These are phyloP conservation scores for Merluccius polli DNA, from an alignment of 2,797 vertebrate species.

Conservation along the genomic window DNA sequence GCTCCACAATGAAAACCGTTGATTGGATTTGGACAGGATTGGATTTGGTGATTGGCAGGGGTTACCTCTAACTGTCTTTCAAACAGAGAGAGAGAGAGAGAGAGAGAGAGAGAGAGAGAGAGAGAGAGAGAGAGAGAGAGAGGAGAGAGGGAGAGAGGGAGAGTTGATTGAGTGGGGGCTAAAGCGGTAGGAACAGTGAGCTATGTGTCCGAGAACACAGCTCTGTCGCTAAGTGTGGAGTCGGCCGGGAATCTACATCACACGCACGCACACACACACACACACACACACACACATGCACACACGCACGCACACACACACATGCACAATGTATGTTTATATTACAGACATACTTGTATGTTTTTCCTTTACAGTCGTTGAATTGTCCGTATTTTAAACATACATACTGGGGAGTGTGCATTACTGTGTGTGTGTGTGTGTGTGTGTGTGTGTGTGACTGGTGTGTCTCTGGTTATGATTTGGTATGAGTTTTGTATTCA, in stretches of 20 bases:
- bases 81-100: not conserved
- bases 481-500: too few species aligned
- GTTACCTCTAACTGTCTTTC: not conserved
- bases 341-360: too few species aligned
- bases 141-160: slow-evolving; percentile 10
- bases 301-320: slow-evolving; percentile 29
- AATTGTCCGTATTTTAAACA: slow-evolving; percentile 43
- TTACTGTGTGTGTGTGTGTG: too few species aligned
- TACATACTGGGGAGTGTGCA: slow-evolving; percentile 23
- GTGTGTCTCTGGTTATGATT: too few species aligned
- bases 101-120: slow-evolving; percentile 1
- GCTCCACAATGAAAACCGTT: not conserved
- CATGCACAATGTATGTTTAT: slow-evolving; percentile 5
- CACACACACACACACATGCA: slow-evolving; percentile 2
- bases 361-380: slow-evolving; percentile 27
- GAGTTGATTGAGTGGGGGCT: slow-evolving; percentile 51
- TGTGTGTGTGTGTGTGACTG: too few species aligned
- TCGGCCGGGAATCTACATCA: not conserved
- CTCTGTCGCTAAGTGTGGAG: slow-evolving; percentile 22
- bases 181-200: slow-evolving; percentile 53
- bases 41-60: slow-evolving; percentile 2
- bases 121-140: not conserved
- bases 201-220: slow-evolving; percentile 48
- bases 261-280: slow-evolving; percentile 25
- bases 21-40: not conserved